phyloP scores from a whole-genome alignment of 2,797 vertebrate species.

The Propithecus deckenii region DNA sequence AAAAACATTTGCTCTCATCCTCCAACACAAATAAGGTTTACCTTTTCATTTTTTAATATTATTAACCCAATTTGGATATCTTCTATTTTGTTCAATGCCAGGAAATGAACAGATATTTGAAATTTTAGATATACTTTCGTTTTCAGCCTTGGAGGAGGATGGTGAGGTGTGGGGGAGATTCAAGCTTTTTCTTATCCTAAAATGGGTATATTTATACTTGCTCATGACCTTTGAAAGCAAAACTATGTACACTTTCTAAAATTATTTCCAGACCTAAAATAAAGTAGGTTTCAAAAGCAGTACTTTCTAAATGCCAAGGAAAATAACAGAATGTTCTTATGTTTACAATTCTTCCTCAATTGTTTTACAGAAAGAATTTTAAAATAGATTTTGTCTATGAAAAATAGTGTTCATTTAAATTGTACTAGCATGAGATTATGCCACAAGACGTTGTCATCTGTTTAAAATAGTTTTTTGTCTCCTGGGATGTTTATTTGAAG shows the following conservation, averaged over 20 bases:
- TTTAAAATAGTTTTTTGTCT: conserved; percentile 47
- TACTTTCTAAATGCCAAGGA: conserved; percentile 46
- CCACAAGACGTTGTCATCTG: neutral
- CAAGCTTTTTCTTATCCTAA: conserved; percentile 52
- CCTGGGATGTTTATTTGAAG: conserved; percentile 47
- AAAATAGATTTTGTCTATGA: conserved; percentile 41
- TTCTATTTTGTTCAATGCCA: conserved; percentile 80
- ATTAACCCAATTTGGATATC: conserved; percentile 78
- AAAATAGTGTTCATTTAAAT: conserved; percentile 41
- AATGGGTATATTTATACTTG: conserved; percentile 68
- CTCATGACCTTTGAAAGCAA: conserved; percentile 69
- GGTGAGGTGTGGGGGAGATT: neutral
- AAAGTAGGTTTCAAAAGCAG: conserved; percentile 68
- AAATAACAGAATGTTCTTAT: conserved; percentile 15
- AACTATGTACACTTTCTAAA: conserved; percentile 57
- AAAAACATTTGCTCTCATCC: conserved; percentile 80
- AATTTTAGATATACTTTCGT: conserved; percentile 71
- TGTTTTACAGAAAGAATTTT: conserved; percentile 43
- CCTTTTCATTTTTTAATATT: conserved; percentile 80
- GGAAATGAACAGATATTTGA: conserved; percentile 76
- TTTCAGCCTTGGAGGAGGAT: neutral
- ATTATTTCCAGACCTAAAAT: conserved; percentile 51
- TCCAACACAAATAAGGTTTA: conserved; percentile 74
- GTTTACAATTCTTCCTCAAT: conserved; percentile 36
- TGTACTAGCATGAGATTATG: neutral